Evolutionary conservation across 2,888 invertebrate species (phyloP).

Genomic region (Andrena dorsata): DNA sequence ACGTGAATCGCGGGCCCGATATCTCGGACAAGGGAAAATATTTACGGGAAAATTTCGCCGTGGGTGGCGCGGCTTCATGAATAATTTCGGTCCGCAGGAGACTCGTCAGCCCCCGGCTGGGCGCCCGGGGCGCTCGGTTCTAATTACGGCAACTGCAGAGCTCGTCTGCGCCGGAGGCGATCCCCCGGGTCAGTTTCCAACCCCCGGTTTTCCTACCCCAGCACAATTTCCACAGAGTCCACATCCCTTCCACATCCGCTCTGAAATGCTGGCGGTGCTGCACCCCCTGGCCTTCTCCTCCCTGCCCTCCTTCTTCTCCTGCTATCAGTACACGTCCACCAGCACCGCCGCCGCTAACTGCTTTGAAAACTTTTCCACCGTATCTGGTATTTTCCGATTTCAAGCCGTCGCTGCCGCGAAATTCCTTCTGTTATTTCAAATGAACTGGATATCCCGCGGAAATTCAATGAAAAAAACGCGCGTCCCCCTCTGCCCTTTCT

Average conservation of each 20-base stretch:
- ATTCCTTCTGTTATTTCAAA: constrained; percentile 26
- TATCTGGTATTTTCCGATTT: constrained; percentile 37
- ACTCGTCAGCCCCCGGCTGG: constrained; percentile 82
- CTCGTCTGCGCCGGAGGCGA: constrained; percentile 78
- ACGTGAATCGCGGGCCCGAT: constrained; percentile 52
- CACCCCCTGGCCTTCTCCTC: constrained; percentile 41
- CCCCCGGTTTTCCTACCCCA: constrained; percentile 74
- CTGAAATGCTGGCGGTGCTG: constrained; percentile 66
- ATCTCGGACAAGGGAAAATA: constrained; percentile 82
- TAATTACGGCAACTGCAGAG: constrained; percentile 84
- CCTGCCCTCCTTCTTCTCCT: constrained; percentile 31
- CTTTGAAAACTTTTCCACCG: constrained; percentile 57
- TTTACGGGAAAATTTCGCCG: constrained; percentile 83
- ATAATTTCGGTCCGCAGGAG: constrained; percentile 84
- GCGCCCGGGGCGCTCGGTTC: constrained; percentile 82
- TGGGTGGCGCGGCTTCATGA: constrained; percentile 81
- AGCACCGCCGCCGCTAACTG: constrained; percentile 60
- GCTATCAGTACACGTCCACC: constrained; percentile 61
- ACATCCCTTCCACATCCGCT: constrained; percentile 68
- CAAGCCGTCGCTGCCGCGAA: constrained; percentile 26
- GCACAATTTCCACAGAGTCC: constrained; percentile 73
- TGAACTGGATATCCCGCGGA: constrained; percentile 23
- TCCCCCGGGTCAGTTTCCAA: constrained; percentile 77
- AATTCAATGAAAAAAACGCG: constrained; percentile 1
- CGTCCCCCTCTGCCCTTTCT: background rate